Evolutionary conservation across 2,888 invertebrate species (phyloP).

Genomic region (Cinara cedri): DNA sequence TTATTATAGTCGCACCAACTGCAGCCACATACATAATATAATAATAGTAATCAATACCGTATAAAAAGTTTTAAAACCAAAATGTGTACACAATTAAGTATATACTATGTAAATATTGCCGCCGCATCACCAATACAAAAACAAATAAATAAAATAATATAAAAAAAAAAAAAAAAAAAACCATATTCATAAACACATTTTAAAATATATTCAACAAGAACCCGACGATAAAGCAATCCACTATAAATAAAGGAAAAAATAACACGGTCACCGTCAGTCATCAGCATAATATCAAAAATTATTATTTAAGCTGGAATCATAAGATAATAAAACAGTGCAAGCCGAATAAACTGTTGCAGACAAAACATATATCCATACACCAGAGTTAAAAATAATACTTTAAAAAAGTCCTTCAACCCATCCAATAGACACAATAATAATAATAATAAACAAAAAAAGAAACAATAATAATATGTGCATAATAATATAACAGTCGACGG

Average conservation of each 20-base stretch:
- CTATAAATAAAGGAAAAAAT: background rate
- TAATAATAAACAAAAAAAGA: background rate
- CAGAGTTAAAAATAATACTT: slow-evolving; percentile 4
- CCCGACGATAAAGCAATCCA: slow-evolving; percentile 10
- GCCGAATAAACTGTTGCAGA: background rate
- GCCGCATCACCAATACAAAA: slow-evolving; percentile 22
- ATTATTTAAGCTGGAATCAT: background rate
- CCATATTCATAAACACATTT: background rate
- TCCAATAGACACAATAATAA: background rate
- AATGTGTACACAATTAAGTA: too few relatives aligned
- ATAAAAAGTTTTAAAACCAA: too few relatives aligned
- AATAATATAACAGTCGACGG: background rate
- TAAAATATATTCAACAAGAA: background rate
- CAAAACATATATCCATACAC: slow-evolving; percentile 2
- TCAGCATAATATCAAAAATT: background rate
- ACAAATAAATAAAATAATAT: background rate
- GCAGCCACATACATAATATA: background rate
- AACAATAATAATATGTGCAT: too few relatives aligned
- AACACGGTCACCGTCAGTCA: background rate
- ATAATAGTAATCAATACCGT: too few relatives aligned
- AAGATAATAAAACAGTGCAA: background rate
- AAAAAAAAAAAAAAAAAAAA: background rate
- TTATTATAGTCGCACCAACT: background rate
- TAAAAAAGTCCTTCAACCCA: background rate
- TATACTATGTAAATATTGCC: slow-evolving; percentile 22